phyloP scores from a whole-genome alignment of 64 coral and sea anemone genomes.

The Dendronephthya gigantea region DNA sequence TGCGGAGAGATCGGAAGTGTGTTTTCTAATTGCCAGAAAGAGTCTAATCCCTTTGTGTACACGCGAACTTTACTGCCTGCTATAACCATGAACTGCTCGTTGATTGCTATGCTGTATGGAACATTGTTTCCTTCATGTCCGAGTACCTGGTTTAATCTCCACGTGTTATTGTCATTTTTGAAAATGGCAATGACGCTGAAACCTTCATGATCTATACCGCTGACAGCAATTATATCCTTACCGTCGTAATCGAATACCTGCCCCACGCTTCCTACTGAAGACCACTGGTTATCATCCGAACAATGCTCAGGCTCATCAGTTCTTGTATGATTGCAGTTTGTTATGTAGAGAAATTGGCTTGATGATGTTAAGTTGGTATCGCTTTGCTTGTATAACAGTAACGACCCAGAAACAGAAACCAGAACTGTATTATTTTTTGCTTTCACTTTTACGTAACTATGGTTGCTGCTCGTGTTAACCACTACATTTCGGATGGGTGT shows the following conservation, averaged over 20 bases:
- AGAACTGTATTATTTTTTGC: neutral
- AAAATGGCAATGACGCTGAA: conserved; percentile 56
- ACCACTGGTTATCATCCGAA: conserved; percentile 30
- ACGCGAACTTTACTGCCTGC: neutral
- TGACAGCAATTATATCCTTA: conserved; percentile 28
- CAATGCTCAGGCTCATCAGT: neutral
- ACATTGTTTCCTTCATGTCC: neutral
- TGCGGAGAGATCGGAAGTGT: neutral
- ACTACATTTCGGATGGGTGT: too few relatives aligned
- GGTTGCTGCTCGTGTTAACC: neutral
- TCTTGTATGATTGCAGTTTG: neutral
- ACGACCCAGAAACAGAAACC: neutral
- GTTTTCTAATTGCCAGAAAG: neutral
- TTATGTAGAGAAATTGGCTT: neutral
- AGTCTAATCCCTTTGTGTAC: neutral
- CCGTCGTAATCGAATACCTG: neutral
- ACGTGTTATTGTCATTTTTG: neutral
- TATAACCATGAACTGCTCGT: conserved; percentile 37
- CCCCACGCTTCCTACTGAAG: neutral
- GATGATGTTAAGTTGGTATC: neutral
- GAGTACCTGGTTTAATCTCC: neutral
- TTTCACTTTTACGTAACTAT: neutral
- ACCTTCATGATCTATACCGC: conserved; percentile 23
- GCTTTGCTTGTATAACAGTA: neutral
- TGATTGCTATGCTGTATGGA: conserved; percentile 28